Evolutionary conservation across 1,140 invertebrate species (phyloP), one percentile per base, ranked within the genome.

Genomic region (Pissodes strobi): DNA sequence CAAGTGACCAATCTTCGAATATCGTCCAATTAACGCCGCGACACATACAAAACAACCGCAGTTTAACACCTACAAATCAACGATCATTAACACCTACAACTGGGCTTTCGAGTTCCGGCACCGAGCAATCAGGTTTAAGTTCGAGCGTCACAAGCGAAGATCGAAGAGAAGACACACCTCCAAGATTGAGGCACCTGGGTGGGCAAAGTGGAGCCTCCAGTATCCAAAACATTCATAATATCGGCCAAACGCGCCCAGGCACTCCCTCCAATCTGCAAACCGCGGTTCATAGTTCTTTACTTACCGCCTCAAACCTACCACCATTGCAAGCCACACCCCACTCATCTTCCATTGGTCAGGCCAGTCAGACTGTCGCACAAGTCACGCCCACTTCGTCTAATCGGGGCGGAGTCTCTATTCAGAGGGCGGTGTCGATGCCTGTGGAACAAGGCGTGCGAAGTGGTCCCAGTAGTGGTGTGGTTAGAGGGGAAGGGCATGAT

Each of bases 371-470:
- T 13, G 13, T 53, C 9, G 25, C 53, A 8, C 57, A 66, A 10
- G 25, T 6, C n/a, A 22, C 52, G 2, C 49, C 58, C 18, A 48
- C 30, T 30, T 10, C 61, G 43, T 12, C 75, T 30, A 25, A 12
- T 22, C 46, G 52, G 22, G 27, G 25, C 30, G 34, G 51, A 39
- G 38, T 22, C 37, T 41, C 57, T 37, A 69, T 67, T 21, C 76
- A 68, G 65, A 73, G 74, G 64, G 70, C 76, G 3, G 64, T 82
- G 71, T 77, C 82, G 70, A 67, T 79, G 70, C 70, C 79, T 69
- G 57, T 77, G 79, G 77, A 78, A 27, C 70, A 63, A 69, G 64
- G 52, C 58, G 68, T 10, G 59, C 74, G 77, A 10, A 51, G 22
- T 15, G n/a, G n/a, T n/a, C n/a, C n/a, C n/a, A 10, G 21, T 74